Evolutionary conservation across 2,113 vertebrate species (phyloP), one percentile per base, ranked within the genome.

Genomic region (Myotis davidii): DNA sequence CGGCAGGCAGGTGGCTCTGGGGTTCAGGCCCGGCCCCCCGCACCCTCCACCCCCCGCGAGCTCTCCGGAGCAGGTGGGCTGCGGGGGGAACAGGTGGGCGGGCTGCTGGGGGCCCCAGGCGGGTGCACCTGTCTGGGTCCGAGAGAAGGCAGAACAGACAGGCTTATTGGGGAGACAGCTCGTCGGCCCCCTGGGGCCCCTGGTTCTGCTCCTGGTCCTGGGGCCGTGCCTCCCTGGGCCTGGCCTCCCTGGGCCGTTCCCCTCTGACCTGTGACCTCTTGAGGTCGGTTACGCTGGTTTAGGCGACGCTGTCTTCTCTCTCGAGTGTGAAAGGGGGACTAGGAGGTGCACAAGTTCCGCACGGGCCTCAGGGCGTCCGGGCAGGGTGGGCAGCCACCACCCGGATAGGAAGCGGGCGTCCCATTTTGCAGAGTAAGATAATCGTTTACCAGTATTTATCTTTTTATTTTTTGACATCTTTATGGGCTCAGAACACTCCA

Each of bases 291-390:
- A 8, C 6, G 20, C 11, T 13, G 29, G 14, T 6, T 34, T 17
- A 20, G 17, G 29, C 0, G 11, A 2, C 0, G 1, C 32, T 0
- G 1, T 37, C 50, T 23, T 1, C 50, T 61, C 72, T 50, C 42
- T 32, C 1, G 1, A 39, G 42, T 34, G 16, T 16, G 5, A 17
- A 32, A 32, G 32, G 4, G 0, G 9, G 12, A 1, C 18, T 17
- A 0, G 12, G 2, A 3, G 10, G 1, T 9, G 10, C 23, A 2
- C 10, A 0, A 10, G 1, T 37, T 1, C 3, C 12, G 2, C 2
- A 9, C 0, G 20, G 5, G 5, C 4, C 32, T 17, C 4, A 1
- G 76, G 2, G 3, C 0, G 0, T 17, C 34, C 14, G 9, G 45
- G 8, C 0, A 13, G 8, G n/a, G 73, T 5, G 2, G 1, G 27